These are phyloP conservation scores for Zeus faber DNA, from an alignment of 2,113 vertebrate species.

Conservation along the genomic window DNA sequence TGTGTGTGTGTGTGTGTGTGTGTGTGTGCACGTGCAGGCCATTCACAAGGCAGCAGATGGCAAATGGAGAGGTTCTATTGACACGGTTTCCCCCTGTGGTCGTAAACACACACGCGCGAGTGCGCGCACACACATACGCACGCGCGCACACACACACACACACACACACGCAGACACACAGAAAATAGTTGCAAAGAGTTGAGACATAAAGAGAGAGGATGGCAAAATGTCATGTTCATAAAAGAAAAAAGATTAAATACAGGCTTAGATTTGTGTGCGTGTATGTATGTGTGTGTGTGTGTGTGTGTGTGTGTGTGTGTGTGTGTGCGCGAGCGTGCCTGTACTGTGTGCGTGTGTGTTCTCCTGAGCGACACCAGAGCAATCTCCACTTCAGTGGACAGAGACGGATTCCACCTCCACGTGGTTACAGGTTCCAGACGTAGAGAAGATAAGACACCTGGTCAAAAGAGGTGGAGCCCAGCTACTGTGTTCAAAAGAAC, in stretches of 20 bases:
- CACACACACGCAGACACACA: not conserved
- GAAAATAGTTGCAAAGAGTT: not conserved
- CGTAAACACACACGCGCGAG: not conserved
- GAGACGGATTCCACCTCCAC: too few relatives aligned
- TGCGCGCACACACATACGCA: not conserved
- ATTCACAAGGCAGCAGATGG: slow-evolving; percentile 4
- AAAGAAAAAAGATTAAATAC: not conserved
- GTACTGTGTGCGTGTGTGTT: not conserved
- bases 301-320: not conserved
- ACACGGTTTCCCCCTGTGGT: slow-evolving; percentile 1
- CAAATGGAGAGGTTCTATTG: slow-evolving; percentile 1
- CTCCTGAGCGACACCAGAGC: too few relatives aligned
- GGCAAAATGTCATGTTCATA: too few relatives aligned
- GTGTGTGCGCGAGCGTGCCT: too few relatives aligned
- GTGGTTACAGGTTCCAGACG: too few relatives aligned
- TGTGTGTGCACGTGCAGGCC: not conserved
- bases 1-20: slow-evolving; percentile 1
- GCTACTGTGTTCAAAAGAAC: too few relatives aligned
- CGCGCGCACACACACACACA: not conserved
- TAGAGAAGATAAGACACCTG: too few relatives aligned
- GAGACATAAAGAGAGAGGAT: not conserved
- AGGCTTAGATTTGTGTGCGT: not conserved
- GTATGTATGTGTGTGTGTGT: not conserved
- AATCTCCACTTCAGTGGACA: too few relatives aligned
- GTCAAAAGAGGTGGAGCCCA: too few relatives aligned